Conservation (phyloP, 35 echinoderm and acorn worm genomes). For the Diadema setosum region DNA sequence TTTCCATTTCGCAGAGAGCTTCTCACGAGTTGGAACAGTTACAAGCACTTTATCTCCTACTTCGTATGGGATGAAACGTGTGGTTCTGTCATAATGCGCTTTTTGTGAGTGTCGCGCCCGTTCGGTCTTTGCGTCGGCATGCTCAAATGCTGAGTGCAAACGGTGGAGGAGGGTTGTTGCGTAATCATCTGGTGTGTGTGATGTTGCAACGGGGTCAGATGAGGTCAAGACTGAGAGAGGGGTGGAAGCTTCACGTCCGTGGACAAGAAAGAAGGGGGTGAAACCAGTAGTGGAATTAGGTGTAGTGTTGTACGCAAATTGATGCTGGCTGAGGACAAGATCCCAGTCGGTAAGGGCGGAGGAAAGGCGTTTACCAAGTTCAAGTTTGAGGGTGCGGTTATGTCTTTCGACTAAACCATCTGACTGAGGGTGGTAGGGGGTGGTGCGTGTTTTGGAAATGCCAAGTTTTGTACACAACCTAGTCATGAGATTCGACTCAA, state of each 20-base stretch:
- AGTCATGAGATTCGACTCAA: conserved; percentile 5
- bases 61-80: neutral
- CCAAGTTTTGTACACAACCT: neutral
- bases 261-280: conserved; percentile 8
- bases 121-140: neutral
- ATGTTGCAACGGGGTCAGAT: neutral
- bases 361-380: neutral
- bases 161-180: neutral
- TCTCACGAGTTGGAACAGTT: neutral
- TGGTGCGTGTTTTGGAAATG: neutral
- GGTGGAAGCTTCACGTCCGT: neutral
- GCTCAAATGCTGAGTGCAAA: neutral
- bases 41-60: neutral
- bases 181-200: neutral
- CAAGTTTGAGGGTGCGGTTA: neutral
- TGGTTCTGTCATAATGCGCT: neutral
- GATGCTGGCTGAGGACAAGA: neutral
- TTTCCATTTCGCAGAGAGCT: conserved; percentile 13
- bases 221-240: neutral
- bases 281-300: conserved; percentile 1
- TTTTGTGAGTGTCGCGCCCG: neutral
- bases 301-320: conserved; percentile 36
- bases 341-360: neutral
- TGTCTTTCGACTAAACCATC: neutral
- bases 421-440: conserved; percentile 29